Conservation (phyloP, 2,113 vertebrate genomes). For the Gallinago undulata region DNA sequence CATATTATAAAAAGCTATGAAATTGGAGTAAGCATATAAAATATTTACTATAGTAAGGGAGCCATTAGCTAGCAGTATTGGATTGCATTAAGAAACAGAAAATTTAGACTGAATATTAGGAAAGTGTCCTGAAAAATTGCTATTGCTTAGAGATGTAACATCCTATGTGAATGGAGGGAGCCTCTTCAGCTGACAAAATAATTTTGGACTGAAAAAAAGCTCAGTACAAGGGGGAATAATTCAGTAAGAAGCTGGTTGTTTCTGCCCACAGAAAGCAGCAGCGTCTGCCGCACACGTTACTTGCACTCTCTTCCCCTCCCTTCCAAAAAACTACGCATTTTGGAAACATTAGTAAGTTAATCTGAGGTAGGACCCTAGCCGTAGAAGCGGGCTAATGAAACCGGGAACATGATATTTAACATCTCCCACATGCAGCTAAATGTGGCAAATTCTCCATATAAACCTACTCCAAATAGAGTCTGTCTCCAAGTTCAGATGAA, state of each 20-base stretch:
- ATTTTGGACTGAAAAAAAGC: neutral
- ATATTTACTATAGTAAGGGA: neutral
- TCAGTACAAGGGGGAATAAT: neutral
- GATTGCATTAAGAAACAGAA: neutral
- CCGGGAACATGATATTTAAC: neutral
- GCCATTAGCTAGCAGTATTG: neutral
- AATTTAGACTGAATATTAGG: neutral
- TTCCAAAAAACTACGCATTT: neutral
- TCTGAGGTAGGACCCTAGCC: neutral
- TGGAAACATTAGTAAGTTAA: neutral
- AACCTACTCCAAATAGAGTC: neutral
- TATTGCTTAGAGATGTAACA: neutral
- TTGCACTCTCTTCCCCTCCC: neutral
- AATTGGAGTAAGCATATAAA: neutral
- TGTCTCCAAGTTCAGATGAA: neutral
- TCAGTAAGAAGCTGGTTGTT: neutral
- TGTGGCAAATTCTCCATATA: fast-evolving
- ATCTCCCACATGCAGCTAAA: neutral
- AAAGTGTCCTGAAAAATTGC: neutral
- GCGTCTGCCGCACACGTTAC: neutral
- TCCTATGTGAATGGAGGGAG: neutral
- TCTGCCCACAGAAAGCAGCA: neutral
- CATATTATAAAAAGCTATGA: neutral
- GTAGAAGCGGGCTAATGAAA: neutral
- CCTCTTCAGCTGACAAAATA: neutral